Conservation (phyloP, 2,888 invertebrate genomes). For the Andrena trimmerana region DNA sequence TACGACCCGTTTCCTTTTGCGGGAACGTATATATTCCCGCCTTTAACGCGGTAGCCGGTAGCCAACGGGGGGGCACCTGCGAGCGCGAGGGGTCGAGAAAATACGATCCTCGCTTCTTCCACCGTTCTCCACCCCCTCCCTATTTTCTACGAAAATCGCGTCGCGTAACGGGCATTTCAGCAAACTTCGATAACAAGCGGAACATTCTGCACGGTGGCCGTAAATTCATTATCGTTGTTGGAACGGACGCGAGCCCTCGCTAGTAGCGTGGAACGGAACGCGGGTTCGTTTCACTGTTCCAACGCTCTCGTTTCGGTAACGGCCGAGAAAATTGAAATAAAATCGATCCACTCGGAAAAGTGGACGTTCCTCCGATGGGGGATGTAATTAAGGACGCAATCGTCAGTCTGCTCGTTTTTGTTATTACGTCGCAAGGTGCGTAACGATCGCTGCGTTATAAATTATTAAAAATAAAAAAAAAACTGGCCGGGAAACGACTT, state of each 20-base stretch:
- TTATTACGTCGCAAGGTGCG: slow-evolving; percentile 19
- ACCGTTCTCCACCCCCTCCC: background rate
- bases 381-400: slow-evolving; percentile 26
- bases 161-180: slow-evolving; percentile 36
- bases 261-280: slow-evolving; percentile 2
- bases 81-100: background rate
- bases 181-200: slow-evolving; percentile 42
- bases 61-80: background rate
- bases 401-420: background rate
- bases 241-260: slow-evolving; percentile 16
- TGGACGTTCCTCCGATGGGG: background rate
- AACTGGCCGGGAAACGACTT: too few relatives aligned
- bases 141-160: slow-evolving; percentile 21
- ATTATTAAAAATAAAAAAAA: too few relatives aligned
- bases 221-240: slow-evolving; percentile 51
- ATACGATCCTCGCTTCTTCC: background rate
- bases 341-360: slow-evolving; percentile 1
- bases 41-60: background rate
- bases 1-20: slow-evolving; percentile 15
- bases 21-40: background rate
- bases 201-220: slow-evolving; percentile 20
- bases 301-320: slow-evolving; percentile 27
- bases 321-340: slow-evolving; percentile 48
- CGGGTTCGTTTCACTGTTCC: slow-evolving; percentile 34
- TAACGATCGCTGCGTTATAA: too few relatives aligned